Base-by-base conservation (phyloP, 2,888 invertebrate species). In the Cheilosia soror region DNA sequence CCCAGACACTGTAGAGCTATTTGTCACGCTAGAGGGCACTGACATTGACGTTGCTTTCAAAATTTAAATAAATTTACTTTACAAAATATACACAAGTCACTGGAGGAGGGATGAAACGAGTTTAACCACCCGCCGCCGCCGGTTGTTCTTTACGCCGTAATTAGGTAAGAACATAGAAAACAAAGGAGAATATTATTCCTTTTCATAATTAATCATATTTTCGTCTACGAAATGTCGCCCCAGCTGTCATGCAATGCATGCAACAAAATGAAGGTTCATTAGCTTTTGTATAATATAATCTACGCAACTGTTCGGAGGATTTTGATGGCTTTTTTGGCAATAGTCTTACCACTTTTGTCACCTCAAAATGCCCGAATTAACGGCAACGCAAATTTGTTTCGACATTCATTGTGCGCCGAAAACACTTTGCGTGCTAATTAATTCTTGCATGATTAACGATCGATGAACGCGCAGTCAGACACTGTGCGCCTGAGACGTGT, bases 371-470 rank as follows among this genome's bases (percentile, higher is more conserved):
- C 7, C 31, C 33, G 55, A 51, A 60, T 72, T 58, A 58, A 66
- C 58, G 47, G 65, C 9, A 40, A 33, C 40, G 37, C 29, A 58
- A 65, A 57, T 76, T 76, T 60, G 66, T 68, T 76, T 76, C 53
- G 76, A 76, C 76, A 76, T 33, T 51, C 25, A 68, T 51, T 76
- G 68, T 47, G 60, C 57, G 31, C 40, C 49, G 27, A 57, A 65
- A 75, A 57, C 44, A 55, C 44, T 57, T 42, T 55, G 66, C 66
- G 66, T 68, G 76, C 76, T 68, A 76, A 76, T 76, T 76, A 76
- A 58, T 66, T 60, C 11, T 37, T 51, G 51, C 66, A 60, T 76
- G 66, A 76, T 76, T 76, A 76, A 76, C 58, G 76, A 68, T 76
- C 51, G 51, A 66, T 58, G 55, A 20, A 40, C 37, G 37, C 15